These are phyloP conservation scores for Rhynchonycteris naso DNA, from an alignment of 2,797 vertebrate species.

Conservation along the genomic window DNA sequence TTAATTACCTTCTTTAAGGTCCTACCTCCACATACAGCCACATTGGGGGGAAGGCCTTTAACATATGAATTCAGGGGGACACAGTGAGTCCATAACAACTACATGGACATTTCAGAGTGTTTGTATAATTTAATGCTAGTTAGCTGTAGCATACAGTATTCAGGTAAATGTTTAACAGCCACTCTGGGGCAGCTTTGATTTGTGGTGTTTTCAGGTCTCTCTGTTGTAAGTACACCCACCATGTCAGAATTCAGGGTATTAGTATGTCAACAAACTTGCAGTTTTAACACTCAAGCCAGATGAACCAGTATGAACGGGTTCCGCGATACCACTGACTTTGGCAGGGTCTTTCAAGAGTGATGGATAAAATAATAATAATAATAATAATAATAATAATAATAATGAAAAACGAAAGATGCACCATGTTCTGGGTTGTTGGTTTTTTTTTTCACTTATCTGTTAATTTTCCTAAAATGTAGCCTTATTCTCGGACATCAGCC, in stretches of 20 bases:
- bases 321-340: rapidly evolving
- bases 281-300: background rate
- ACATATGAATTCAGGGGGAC: background rate
- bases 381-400: background rate
- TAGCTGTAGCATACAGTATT: background rate
- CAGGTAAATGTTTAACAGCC: background rate
- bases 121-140: background rate
- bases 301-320: background rate
- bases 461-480: background rate
- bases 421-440: background rate
- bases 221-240: background rate
- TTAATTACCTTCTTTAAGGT: background rate
- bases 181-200: background rate
- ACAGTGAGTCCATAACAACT: background rate
- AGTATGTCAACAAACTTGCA: background rate
- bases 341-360: background rate
- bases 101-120: background rate
- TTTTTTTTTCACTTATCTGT: background rate
- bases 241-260: background rate
- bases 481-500: background rate
- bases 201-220: background rate
- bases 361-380: background rate
- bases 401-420: rapidly evolving
- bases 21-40: background rate
- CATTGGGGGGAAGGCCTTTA: background rate